Evolutionary conservation across 2,797 vertebrate genomes (phyloP), one percentile per base, ranked within the genome.

Genomic region (Picus viridis): DNA sequence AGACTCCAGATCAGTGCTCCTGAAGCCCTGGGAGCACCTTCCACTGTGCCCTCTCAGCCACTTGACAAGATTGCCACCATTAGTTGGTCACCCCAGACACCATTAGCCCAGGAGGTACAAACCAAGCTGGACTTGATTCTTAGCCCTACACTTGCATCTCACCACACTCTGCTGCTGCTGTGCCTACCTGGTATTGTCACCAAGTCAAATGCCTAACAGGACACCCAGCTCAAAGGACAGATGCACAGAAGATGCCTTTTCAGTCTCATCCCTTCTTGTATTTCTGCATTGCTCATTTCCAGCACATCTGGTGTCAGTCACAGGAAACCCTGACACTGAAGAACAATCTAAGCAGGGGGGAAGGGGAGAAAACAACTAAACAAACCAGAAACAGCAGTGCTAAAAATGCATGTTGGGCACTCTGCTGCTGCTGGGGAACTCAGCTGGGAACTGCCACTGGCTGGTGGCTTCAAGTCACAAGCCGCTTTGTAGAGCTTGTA

Each of bases 241-340:
- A 49, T 0, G 0, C 3, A 27, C 45, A 88, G 57, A 57, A 70
- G 13, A 16, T 7, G 39, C 12, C 10, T 67, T 80, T 64, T 8
- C 72, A 68, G 63, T 58, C 61, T 45, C 0, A 1, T 49, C 53
- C 49, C 49, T 73, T 75, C 78, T 39, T 77, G 45, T 57, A 69
- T 74, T 89, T 75, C 61, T 41, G 57, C 9, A 7, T 3, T 64
- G 41, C 62, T 85, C 0, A 0, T 77, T 77, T 86, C 73, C 36
- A 89, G 70, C 64, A 75, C 73, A 86, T 92, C 86, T 92, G 45
- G 43, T 68, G 62, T 47, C 76, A 88, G 74, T 73, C 92, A 91
- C 63, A 88, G 91, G 90, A 95, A 95, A 94, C 45, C 10, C 43
- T 64, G 68, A 91, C 1, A 1, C 68, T 1, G 19, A 78, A 53